These are phyloP conservation scores for Chondrosia reniformis DNA, from an alignment of 37 sponge, comb jelly and placozoan genomes.

Conservation along the genomic window DNA sequence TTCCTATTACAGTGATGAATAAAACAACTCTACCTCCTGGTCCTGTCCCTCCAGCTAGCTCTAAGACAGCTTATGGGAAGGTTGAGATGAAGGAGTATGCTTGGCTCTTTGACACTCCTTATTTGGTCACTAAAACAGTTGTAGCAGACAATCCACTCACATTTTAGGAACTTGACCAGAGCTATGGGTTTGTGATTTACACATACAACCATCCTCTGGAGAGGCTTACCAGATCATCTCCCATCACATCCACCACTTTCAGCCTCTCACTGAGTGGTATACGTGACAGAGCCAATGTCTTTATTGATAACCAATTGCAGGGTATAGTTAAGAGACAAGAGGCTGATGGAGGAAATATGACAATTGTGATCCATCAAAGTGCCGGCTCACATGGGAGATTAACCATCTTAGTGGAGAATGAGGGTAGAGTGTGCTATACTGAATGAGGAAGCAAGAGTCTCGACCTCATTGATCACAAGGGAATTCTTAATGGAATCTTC, in stretches of 20 bases:
- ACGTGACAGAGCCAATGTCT: constrained; percentile 73
- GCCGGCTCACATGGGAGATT: constrained; percentile 22
- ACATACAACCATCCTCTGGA: not conserved
- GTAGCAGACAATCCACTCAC: constrained; percentile 33
- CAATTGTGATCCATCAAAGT: constrained; percentile 20
- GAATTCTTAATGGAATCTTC: constrained; percentile 51
- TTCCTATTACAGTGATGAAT: no score
- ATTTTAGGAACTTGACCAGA: constrained; percentile 77
- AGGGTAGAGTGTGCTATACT: constrained; percentile 91
- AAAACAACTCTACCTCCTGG: constrained; percentile 33
- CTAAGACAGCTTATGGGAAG: constrained; percentile 69
- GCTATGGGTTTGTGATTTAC: constrained; percentile 83
- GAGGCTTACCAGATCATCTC: not conserved
- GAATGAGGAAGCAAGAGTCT: no score
- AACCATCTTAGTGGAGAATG: constrained; percentile 86
- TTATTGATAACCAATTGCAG: constrained; percentile 37
- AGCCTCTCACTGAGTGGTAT: constrained; percentile 41
- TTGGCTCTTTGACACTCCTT: constrained; percentile 31
- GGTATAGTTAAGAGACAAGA: constrained; percentile 35
- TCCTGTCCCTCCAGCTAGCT: constrained; percentile 26
- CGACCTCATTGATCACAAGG: constrained; percentile 77
- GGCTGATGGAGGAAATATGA: not conserved
- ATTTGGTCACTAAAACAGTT: constrained; percentile 4
- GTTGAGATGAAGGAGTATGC: constrained; percentile 44
- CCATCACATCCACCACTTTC: not conserved